phyloP scores from a whole-genome alignment of 1,140 invertebrate genomes.

The Trissolcus basalis region DNA sequence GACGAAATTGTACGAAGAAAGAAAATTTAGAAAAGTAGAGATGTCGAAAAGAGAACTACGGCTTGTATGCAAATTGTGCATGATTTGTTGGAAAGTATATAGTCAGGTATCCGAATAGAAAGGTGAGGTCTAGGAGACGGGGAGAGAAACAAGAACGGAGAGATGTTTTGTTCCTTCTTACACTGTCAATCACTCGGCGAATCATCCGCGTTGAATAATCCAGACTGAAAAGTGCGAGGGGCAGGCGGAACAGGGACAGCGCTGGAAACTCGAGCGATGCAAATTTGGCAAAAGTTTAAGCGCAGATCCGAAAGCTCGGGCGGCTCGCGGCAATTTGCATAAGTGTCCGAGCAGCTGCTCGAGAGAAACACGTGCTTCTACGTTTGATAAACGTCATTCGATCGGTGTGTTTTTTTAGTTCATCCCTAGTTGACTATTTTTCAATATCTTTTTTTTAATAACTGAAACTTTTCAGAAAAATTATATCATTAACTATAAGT shows the following conservation, averaged over 20 bases:
- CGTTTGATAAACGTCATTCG: constrained; percentile 65
- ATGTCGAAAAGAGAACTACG: constrained; percentile 34
- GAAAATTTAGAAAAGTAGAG: not conserved
- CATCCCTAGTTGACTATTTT: no score
- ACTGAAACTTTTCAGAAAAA: no score
- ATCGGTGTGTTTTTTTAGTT: no score
- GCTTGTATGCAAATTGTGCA: constrained; percentile 70
- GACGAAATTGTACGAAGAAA: no score
- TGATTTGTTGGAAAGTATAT: constrained; percentile 62
- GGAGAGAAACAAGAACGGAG: constrained; percentile 12
- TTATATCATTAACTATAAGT: no score
- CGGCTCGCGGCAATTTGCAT: constrained; percentile 71
- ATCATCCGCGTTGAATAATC: constrained; percentile 55
- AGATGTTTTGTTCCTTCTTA: constrained; percentile 44
- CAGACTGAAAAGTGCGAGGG: constrained; percentile 51
- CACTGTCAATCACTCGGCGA: constrained; percentile 57
- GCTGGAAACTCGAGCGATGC: constrained; percentile 64
- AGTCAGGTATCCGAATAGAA: constrained; percentile 41
- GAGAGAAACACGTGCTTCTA: constrained; percentile 69
- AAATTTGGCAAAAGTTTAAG: constrained; percentile 68
- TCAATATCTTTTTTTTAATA: no score
- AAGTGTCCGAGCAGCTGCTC: constrained; percentile 72
- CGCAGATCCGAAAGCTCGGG: constrained; percentile 71
- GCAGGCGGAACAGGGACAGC: constrained; percentile 47
- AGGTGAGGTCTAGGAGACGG: constrained; percentile 27